Percentiles rank a stretch among this genome's conserved stretches.
These are phyloP conservation scores for Rotaria magnacalcarata DNA, from an alignment of 2,888 invertebrate genomes.

Conservation along the genomic window DNA sequence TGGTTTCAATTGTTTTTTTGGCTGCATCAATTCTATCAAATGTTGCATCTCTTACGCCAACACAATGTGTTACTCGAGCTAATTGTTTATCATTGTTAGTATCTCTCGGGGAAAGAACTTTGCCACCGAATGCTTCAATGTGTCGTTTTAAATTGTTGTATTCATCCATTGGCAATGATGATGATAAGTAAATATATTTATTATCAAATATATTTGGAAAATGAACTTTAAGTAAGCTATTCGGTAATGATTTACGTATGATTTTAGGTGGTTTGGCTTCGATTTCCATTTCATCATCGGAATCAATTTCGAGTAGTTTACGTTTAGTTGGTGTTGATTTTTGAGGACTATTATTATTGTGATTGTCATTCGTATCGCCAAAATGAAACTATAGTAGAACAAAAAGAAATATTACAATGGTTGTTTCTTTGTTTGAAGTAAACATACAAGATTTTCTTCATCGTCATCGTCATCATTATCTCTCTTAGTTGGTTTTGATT, in stretches of 20 bases:
- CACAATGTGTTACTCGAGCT: not conserved
- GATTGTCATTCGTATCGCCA: not conserved
- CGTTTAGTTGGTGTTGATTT: not conserved
- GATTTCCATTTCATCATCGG: not conserved
- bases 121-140: constrained; percentile 14
- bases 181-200: constrained; percentile 3
- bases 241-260: not conserved
- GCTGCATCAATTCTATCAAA: not conserved
- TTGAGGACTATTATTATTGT: not conserved
- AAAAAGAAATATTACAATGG: no score
- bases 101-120: not conserved
- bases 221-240: not conserved
- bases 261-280: not conserved
- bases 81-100: not conserved
- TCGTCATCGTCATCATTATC: constrained; percentile 10
- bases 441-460: constrained; percentile 8
- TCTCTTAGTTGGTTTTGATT: constrained; percentile 3
- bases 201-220: constrained; percentile 17
- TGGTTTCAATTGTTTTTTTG: not conserved
- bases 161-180: not conserved
- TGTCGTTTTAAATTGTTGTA: not conserved
- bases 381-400: not conserved
- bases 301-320: not conserved
- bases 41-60: constrained; percentile 1
- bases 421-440: not conserved